Evolutionary conservation across 64 coral and sea anemone species (phyloP).

Genomic region (Porites australiensis): DNA sequence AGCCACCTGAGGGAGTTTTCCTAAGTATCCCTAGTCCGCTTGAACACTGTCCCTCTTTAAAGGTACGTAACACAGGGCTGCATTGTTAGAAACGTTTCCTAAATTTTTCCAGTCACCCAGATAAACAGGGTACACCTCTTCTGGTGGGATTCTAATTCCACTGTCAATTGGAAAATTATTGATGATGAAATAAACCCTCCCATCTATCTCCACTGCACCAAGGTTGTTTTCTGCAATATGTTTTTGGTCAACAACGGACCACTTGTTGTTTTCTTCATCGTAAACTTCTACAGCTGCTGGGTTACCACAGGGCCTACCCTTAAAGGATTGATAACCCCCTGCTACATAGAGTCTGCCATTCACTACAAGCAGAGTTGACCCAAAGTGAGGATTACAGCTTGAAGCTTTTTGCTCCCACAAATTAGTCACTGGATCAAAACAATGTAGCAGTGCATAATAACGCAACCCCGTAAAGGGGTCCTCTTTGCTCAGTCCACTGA

Average conservation of each 20-base stretch:
- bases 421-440: slow-evolving; percentile 1
- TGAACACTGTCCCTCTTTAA: neutral
- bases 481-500: too few relatives aligned
- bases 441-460: neutral
- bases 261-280: slow-evolving; percentile 1
- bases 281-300: slow-evolving; percentile 22
- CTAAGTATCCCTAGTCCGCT: neutral
- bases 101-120: slow-evolving; percentile 2
- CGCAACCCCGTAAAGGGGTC: too few relatives aligned
- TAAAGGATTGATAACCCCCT: neutral
- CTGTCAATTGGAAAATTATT: neutral
- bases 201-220: slow-evolving; percentile 9
- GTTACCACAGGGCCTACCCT: neutral
- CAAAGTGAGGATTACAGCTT: neutral
- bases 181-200: slow-evolving; percentile 33
- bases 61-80: neutral
- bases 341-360: neutral
- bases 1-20: too few relatives aligned
- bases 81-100: too few relatives aligned
- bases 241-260: slow-evolving; percentile 11
- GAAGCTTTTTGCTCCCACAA: neutral
- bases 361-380: neutral
- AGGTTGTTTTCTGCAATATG: slow-evolving; percentile 24
- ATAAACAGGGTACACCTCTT: slow-evolving; percentile 25
- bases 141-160: slow-evolving; percentile 23